Evolutionary conservation across 2,888 invertebrate species (phyloP).

Genomic region (Drosophila cognata): DNA sequence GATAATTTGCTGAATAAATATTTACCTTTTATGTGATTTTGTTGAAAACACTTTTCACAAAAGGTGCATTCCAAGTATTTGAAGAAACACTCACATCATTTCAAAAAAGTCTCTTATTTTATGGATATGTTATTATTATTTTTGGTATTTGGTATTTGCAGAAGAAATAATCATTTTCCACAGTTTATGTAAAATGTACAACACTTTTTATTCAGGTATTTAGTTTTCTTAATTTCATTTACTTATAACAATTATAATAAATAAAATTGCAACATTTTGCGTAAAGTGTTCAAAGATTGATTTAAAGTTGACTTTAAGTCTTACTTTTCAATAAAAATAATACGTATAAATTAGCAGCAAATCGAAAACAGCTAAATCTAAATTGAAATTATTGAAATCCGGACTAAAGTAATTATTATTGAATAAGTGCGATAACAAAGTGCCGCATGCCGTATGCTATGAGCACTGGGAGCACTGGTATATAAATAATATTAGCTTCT

Average conservation of each 20-base stretch:
- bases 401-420: neutral
- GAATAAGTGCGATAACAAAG: neutral
- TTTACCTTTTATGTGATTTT: neutral
- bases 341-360: neutral
- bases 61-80: neutral
- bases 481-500: neutral
- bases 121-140: neutral
- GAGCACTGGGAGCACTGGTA: neutral
- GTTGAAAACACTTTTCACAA: neutral
- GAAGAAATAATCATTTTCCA: neutral
- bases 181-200: neutral
- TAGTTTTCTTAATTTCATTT: neutral
- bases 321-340: neutral
- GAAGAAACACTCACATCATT: fast-evolving
- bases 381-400: neutral
- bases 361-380: neutral
- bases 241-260: no score
- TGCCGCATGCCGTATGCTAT: neutral
- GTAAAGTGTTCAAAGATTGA: neutral
- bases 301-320: neutral
- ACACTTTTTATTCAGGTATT: neutral
- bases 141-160: neutral
- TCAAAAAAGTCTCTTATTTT: neutral
- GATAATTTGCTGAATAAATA: neutral
- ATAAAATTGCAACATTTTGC: neutral